phyloP scores from a whole-genome alignment of 64 coral and sea anemone genomes.

The Actinia tenebrosa region DNA sequence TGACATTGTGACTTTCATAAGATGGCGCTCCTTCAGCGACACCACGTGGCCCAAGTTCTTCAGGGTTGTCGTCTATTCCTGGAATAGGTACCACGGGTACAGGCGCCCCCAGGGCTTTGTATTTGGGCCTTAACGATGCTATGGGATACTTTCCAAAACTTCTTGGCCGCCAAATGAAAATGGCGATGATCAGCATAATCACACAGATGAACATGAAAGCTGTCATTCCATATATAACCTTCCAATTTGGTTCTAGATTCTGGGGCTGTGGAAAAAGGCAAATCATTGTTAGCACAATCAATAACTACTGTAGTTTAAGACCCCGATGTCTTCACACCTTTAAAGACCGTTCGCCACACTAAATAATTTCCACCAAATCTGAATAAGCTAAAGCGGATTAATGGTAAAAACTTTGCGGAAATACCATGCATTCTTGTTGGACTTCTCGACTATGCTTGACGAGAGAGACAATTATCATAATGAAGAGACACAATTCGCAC shows the following conservation, averaged over 20 bases:
- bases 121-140: conserved; percentile 84
- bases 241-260: conserved; percentile 89
- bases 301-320: neutral
- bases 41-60: conserved; percentile 82
- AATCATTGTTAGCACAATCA: conserved; percentile 7
- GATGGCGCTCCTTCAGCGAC: conserved; percentile 77
- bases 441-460: too few relatives aligned
- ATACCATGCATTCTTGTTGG: too few relatives aligned
- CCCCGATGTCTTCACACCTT: too few relatives aligned
- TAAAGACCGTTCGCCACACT: too few relatives aligned
- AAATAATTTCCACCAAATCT: too few relatives aligned
- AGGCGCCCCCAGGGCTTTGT: conserved; percentile 91
- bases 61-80: conserved; percentile 82
- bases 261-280: conserved; percentile 44
- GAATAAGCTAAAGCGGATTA: too few relatives aligned
- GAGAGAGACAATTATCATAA: too few relatives aligned
- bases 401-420: too few relatives aligned
- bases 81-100: conserved; percentile 92
- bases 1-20: conserved; percentile 73
- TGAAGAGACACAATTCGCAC: too few relatives aligned
- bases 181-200: conserved; percentile 88
- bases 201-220: conserved; percentile 92
- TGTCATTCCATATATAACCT: conserved; percentile 88
- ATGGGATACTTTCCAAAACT: conserved; percentile 88
- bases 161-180: conserved; percentile 93